Base-by-base conservation (phyloP, 2,888 invertebrate genomes). In the Orchesella flavescens region DNA sequence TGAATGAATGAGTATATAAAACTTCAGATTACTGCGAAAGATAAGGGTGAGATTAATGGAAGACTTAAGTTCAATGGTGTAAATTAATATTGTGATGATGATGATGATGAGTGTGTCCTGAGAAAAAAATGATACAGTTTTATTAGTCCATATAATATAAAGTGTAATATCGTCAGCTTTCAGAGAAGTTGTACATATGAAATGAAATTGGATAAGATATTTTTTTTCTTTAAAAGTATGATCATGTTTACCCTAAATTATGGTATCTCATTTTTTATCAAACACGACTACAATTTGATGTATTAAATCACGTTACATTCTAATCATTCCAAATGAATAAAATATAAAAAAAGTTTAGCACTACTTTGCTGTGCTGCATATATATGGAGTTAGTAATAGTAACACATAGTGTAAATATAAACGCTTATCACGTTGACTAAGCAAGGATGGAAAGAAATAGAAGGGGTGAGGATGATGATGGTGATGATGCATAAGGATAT, bases 271-370 rank as follows among this genome's bases (percentile, higher is more conserved):
- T 17, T 43, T n/a, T 9, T 77, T 34, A 77, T 77, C 77, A 69
- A 49, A 46, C 43, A 68, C 61, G 53, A 44, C 63, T 53, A 63
- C 69, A 63, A 24, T 78, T 59, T 61, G 61, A 65, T 71, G 61
- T 17, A 61, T 71, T 34, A 78, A 78, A 65, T 78, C 78, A 72
- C 71, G 61, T 69, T 78, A 43, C 71, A 78, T 71, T 78, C 53
- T 72, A 59, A 71, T 72, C 71, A 59, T 19, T 69, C 59, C 61
- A 72, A 57, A 15, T 57, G n/a, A 43, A 55, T 46, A 66, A 19
- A 63, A 63, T 12, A n/a, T 34, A 61, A 2, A 61, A 24, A 57
- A 57, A 17, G 5, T 57, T 57, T 57, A 59, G 15, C 21, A 21
- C n/a, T 43, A 19, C 46, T 66, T 24, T 59, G 59, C 19, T 59